A percentile compares a stretch with the other conserved stretches of the same genome.
These are phyloP conservation scores for Coenonympha glycerion DNA, from an alignment of 2,888 invertebrate genomes.

Conservation along the genomic window DNA sequence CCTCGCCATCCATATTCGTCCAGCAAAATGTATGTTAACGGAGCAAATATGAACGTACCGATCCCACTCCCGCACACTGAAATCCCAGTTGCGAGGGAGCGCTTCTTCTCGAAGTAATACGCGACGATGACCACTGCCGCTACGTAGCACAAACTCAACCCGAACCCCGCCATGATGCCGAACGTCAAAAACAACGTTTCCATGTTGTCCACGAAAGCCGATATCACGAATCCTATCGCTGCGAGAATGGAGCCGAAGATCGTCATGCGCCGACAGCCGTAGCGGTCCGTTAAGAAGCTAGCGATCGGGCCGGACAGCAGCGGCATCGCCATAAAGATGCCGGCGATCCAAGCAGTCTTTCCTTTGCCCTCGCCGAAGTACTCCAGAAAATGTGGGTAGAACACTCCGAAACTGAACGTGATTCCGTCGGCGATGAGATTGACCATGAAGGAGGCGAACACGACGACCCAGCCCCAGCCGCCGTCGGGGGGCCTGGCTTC, in stretches of 20 bases:
- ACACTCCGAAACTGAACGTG: slow-evolving; percentile 93
- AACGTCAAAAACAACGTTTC: slow-evolving; percentile 87
- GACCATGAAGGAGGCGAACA: slow-evolving; percentile 90
- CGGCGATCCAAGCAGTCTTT: slow-evolving; percentile 92
- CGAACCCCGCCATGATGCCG: slow-evolving; percentile 88
- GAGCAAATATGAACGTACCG: slow-evolving; percentile 91
- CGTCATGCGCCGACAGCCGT: slow-evolving; percentile 87
- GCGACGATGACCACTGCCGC: slow-evolving; percentile 94
- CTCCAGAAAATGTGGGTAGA: slow-evolving; percentile 88
- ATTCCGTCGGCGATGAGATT: slow-evolving; percentile 94
- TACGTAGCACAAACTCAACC: slow-evolving; percentile 89
- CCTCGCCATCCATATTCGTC: slow-evolving; percentile 89
- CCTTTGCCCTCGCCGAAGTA: slow-evolving; percentile 90
- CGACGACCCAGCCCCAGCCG: slow-evolving; percentile 96
- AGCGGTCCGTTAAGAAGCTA: slow-evolving; percentile 86
- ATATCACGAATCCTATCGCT: slow-evolving; percentile 84
- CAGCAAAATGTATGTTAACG: slow-evolving; percentile 83
- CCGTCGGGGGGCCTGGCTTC: slow-evolving; percentile 88
- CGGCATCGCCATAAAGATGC: slow-evolving; percentile 94
- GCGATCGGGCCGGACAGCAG: slow-evolving; percentile 90
- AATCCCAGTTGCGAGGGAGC: slow-evolving; percentile 89
- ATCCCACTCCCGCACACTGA: slow-evolving; percentile 92
- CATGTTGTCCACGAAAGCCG: slow-evolving; percentile 84
- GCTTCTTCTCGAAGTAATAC: slow-evolving; percentile 89
- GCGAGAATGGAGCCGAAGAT: slow-evolving; percentile 86